A percentile compares a stretch with the other conserved stretches of the same genome.
Conservation (phyloP, 35 echinoderm and acorn worm species). For the Heliocidaris erythrogramma region DNA sequence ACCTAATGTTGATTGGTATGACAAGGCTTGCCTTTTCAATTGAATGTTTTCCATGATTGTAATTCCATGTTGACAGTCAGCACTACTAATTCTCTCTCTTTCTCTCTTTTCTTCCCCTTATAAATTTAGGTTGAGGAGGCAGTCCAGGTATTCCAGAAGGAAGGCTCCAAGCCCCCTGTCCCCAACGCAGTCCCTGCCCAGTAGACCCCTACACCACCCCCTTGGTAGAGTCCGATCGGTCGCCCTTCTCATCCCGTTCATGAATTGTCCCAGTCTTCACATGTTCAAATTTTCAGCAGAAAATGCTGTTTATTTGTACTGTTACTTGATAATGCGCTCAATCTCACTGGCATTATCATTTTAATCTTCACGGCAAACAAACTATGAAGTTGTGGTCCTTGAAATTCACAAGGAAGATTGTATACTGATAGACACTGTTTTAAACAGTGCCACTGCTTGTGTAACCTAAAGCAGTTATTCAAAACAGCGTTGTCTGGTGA, state of each 20-base stretch:
- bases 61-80: too few species aligned
- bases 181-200: not conserved
- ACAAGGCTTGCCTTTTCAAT: too few species aligned
- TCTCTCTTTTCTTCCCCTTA: not conserved
- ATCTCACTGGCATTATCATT: not conserved
- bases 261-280: not conserved
- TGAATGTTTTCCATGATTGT: too few species aligned
- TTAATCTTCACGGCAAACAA: not conserved
- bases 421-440: too few species aligned
- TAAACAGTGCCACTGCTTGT: too few species aligned
- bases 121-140: constrained; percentile 22
- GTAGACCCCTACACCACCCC: not conserved
- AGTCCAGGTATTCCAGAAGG: constrained; percentile 45
- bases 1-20: too few species aligned
- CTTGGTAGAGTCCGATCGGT: not conserved
- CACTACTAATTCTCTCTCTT: not conserved
- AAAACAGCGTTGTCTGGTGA: too few species aligned
- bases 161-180: not conserved
- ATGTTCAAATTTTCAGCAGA: not conserved
- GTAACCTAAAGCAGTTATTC: too few species aligned
- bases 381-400: too few species aligned
- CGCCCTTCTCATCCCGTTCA: too few species aligned
- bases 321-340: too few species aligned
- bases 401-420: too few species aligned
- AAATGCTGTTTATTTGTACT: not conserved